Percentiles rank a stretch among this genome's conserved stretches.
These are phyloP conservation scores for Habroteleia sp. DNA, from an alignment of 2,888 invertebrate species.

Conservation along the genomic window DNA sequence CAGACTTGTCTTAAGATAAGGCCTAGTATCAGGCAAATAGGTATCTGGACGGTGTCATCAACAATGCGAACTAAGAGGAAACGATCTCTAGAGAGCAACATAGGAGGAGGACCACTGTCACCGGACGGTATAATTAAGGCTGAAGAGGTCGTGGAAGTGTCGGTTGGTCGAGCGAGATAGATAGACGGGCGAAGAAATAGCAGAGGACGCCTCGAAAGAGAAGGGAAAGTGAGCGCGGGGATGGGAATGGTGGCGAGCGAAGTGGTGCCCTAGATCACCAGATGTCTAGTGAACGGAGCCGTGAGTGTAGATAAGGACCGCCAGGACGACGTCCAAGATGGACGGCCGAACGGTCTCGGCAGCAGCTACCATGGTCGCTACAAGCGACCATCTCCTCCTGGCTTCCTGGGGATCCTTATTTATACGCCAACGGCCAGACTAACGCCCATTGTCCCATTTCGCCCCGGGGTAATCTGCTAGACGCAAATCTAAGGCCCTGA, in stretches of 20 bases:
- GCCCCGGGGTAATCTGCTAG: slow-evolving; percentile 80
- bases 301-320: slow-evolving; percentile 81
- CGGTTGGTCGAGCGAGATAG: slow-evolving; percentile 56
- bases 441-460: slow-evolving; percentile 81
- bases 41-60: slow-evolving; percentile 52
- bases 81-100: slow-evolving; percentile 37
- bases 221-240: slow-evolving; percentile 50
- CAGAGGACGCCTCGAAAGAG: slow-evolving; percentile 56
- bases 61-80: slow-evolving; percentile 50
- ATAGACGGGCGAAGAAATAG: slow-evolving; percentile 57
- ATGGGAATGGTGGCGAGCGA: slow-evolving; percentile 62
- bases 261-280: slow-evolving; percentile 80
- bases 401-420: slow-evolving; percentile 80
- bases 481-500: slow-evolving; percentile 81
- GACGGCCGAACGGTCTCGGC: slow-evolving; percentile 79
- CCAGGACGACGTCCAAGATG: slow-evolving; percentile 81
- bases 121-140: slow-evolving; percentile 74
- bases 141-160: slow-evolving; percentile 65
- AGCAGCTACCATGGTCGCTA: slow-evolving; percentile 70
- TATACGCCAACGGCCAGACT: slow-evolving; percentile 79
- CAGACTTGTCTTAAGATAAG: slow-evolving; percentile 27
- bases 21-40: slow-evolving; percentile 37
- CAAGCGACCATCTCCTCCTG: slow-evolving; percentile 72
- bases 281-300: slow-evolving; percentile 80
- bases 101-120: slow-evolving; percentile 55